A percentile compares a stretch with the other conserved stretches of the same genome.
Conservation (phyloP, 2,113 vertebrate genomes). For the Neofelis nebulosa region DNA sequence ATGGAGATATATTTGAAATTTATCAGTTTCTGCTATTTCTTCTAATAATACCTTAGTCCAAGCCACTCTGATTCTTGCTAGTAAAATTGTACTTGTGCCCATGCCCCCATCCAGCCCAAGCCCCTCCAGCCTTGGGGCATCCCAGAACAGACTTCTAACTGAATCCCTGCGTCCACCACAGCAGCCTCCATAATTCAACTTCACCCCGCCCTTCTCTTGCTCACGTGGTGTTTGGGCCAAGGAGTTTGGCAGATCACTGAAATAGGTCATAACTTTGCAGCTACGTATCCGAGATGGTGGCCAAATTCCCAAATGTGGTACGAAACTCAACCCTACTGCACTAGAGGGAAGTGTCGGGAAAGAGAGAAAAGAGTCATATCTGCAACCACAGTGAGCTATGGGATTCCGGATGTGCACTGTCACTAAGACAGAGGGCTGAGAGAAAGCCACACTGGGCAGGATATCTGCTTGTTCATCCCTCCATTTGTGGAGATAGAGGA, state of each 20-base stretch:
- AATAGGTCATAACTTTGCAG: not conserved
- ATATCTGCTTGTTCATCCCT: not conserved
- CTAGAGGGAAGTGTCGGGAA: not conserved
- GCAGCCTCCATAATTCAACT: not conserved
- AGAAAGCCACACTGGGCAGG: not conserved
- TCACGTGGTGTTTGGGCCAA: not conserved
- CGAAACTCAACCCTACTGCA: fast-evolving
- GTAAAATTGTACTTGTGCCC: not conserved
- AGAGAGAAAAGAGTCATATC: not conserved
- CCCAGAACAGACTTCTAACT: not conserved
- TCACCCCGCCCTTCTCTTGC: not conserved
- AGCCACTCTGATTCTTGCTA: not conserved
- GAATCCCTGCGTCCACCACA: not conserved
- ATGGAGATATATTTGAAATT: not conserved
- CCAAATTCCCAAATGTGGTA: not conserved
- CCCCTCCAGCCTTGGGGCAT: too few species aligned
- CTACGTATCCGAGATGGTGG: not conserved
- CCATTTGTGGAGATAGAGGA: not conserved
- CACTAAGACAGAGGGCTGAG: not conserved
- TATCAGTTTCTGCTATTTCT: not conserved
- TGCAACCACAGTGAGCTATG: fast-evolving
- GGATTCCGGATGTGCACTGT: fast-evolving
- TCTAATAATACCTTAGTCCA: not conserved
- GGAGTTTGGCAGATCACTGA: not conserved
- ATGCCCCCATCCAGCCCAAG: fast-evolving